These are phyloP conservation scores for Erythrolamprus reginae DNA, from an alignment of 2,113 vertebrate species.

Conservation along the genomic window DNA sequence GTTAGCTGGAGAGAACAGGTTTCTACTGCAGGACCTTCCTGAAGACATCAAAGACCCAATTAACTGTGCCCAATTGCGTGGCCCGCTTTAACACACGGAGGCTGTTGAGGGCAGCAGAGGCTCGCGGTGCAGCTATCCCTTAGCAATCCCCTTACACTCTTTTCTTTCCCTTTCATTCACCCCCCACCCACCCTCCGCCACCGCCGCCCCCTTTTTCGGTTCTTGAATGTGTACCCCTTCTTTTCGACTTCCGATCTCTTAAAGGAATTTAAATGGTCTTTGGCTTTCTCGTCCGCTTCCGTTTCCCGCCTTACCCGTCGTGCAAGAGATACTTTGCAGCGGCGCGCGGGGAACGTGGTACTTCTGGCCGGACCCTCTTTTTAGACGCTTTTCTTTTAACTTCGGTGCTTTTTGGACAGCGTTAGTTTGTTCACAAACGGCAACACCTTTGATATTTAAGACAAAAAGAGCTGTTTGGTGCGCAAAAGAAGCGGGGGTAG, in stretches of 20 bases:
- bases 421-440: conserved; percentile 95
- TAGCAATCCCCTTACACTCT: conserved; percentile 38
- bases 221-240: conserved; percentile 66
- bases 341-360: neutral
- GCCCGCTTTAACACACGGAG: conserved; percentile 78
- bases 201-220: neutral
- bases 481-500: conserved; percentile 73
- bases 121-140: conserved; percentile 64
- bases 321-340: neutral
- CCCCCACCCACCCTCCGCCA: too few species aligned
- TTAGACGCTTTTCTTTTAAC: conserved; percentile 59
- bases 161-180: neutral
- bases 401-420: conserved; percentile 86
- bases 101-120: conserved; percentile 85
- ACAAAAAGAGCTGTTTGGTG: conserved; percentile 83
- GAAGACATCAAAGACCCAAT: conserved; percentile 97
- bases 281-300: conserved; percentile 68
- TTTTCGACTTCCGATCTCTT: conserved; percentile 67
- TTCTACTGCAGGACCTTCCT: conserved; percentile 79
- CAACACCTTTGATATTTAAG: conserved; percentile 98
- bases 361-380: neutral
- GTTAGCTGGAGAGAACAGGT: conserved; percentile 48
- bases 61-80: conserved; percentile 89
- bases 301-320: neutral
- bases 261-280: conserved; percentile 87